Evolutionary conservation across 2,797 vertebrate species (phyloP).

Genomic region (Aeoliscus strigatus): DNA sequence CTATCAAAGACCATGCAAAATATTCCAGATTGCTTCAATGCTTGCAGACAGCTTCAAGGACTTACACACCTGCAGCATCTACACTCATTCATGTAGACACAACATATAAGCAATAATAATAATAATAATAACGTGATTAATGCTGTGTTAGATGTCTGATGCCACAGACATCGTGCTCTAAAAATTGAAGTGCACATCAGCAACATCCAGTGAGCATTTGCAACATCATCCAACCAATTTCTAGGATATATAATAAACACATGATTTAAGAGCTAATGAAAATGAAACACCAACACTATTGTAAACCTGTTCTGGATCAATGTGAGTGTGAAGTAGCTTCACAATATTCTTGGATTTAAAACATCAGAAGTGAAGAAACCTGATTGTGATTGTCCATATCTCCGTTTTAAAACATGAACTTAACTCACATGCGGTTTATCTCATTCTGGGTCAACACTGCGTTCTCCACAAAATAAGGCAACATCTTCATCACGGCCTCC

Average conservation of each 20-base stretch:
- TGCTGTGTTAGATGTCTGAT: slow-evolving; percentile 3
- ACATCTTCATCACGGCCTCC: slow-evolving; percentile 72
- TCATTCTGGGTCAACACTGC: slow-evolving; percentile 74
- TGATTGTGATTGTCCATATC: not conserved
- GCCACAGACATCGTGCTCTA: slow-evolving; percentile 1
- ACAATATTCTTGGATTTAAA: not conserved
- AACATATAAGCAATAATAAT: not conserved
- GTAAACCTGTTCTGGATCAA: not conserved
- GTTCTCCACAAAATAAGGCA: slow-evolving; percentile 78
- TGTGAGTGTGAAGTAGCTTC: not conserved
- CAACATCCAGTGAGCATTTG: too few species aligned
- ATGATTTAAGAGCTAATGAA: not conserved
- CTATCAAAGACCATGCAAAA: slow-evolving; percentile 41
- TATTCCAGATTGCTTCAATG: slow-evolving; percentile 14
- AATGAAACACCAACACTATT: slow-evolving; percentile 1
- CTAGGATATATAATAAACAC: not conserved
- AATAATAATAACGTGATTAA: not conserved
- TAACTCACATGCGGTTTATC: slow-evolving; percentile 79
- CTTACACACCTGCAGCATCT: slow-evolving; percentile 15
- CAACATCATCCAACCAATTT: slow-evolving; percentile 1
- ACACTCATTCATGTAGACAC: slow-evolving; percentile 6
- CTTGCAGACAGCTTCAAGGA: slow-evolving; percentile 28
- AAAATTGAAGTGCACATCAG: slow-evolving; percentile 6
- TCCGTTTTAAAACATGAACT: not conserved
- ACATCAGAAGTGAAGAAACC: not conserved